Base-by-base conservation (phyloP, 2,888 invertebrate genomes). In the Acleris holmiana region DNA sequence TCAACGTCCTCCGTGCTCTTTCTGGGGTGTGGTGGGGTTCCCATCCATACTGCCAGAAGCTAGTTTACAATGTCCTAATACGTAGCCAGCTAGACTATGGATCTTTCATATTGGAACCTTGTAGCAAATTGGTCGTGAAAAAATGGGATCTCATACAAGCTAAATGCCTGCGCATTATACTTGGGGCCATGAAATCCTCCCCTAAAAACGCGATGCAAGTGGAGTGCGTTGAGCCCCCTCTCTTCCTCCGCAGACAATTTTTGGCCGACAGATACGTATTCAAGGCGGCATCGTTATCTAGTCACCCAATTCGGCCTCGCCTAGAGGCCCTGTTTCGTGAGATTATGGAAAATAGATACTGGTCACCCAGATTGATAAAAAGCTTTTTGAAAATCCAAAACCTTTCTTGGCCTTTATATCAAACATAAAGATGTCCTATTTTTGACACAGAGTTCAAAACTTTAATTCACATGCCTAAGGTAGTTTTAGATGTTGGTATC, bases 21-120 rank as follows among this genome's bases (percentile, higher is more conserved):
- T 68, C 70, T n/a, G 71, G 71, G 1, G 68, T 68, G 8, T 68
- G 68, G 69, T 69, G 69, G 71, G 73, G 71, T 2, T 50, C 69
- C n/a, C 72, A 72, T 21, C 71, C 71, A 0, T 70, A 44, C 18
- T 29, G 53, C 8, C 60, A 66, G 25, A 73, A 72, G 67, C 21
- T 72, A 0, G 1, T 71, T 2, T 74, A 74, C 19, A 71, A 71
- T 56, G 70, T 70, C 0, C 25, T 71, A 4, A 29, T 73, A 1
- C 65, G 73, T 2, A 73, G 73, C 41, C 64, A 66, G n/a, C 25
- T 73, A 6, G 76, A 74, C 48, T 74, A 73, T 58, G 71, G 69
- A 0, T 50, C 66, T 0, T 73, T 75, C 35, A 17, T 73, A 0
- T 10, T 74, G 0, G 71, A 73, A 1, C 71, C 71, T 0, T 60